Base-by-base conservation (phyloP, 2,797 vertebrate genomes). In the Anguilla megastoma region DNA sequence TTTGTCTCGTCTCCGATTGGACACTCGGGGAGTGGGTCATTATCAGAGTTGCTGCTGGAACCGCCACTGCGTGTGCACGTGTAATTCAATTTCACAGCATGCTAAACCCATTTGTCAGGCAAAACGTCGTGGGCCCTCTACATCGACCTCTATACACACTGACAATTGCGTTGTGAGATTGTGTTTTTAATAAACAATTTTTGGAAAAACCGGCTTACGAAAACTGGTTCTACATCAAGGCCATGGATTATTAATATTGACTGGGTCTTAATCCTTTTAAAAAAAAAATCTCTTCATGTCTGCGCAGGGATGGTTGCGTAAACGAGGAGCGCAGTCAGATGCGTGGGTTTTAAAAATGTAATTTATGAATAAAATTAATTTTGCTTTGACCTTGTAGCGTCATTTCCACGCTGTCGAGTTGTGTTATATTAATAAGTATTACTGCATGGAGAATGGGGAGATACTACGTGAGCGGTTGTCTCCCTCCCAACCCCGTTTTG, bases 381-480 rank as follows among this genome's bases (percentile, higher is more conserved):
- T 76, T 41, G 9, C 21, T 82, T 33, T 82, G 45, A 74, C 71
- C 71, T 74, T 74, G 71, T 74, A 30, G 71, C 71, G 27, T 74
- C 71, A 36, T 79, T 79, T 79, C 74, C 74, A 79, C 33, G 71
- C 24, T 76, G n/a, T 4, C 63, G 63, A 66, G 24, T 24, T 66
- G 63, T 66, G 63, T 27, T 27, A 66, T 74, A 33, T 33, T 74
- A 33, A 33, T 33, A 30, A 45, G 79, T 50, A 82, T 82, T 82
- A 50, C 79, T 30, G 79, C 9, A 45, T 82, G 79, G 45, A 36
- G 76, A 80, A 48, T 45, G 76, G 76, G 41, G 18, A 82, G 36
- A 82, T 82, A 48, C 45, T 82, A 82, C 45, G 79, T 50, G 79
- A 45, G 41, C 79, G 18, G n/a, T 12, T 45, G 36, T 24, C 79